Conservation (phyloP, 2,888 invertebrate species). For the Agriotes lineatus region DNA sequence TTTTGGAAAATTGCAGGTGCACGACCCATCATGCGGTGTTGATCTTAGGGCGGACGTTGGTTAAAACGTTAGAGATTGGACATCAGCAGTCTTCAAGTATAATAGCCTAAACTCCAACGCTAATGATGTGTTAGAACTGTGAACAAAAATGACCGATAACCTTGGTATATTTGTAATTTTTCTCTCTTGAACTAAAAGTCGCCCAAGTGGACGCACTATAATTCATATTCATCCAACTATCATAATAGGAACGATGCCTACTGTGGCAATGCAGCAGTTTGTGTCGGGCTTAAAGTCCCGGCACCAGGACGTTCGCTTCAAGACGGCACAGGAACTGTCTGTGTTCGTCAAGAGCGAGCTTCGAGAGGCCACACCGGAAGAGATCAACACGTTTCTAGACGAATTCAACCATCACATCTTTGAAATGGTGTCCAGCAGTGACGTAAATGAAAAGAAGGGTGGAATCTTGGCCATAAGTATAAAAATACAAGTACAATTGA, state of each 20-base stretch:
- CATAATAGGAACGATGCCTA: constrained; percentile 65
- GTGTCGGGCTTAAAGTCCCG: constrained; percentile 90
- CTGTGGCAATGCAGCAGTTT: constrained; percentile 80
- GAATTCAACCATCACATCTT: constrained; percentile 96
- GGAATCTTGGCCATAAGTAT: constrained; percentile 93
- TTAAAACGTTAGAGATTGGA: too few species aligned
- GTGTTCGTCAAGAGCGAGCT: constrained; percentile 92
- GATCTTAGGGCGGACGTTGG: too few species aligned
- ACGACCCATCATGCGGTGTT: too few species aligned
- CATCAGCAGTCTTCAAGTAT: too few species aligned
- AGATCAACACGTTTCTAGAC: constrained; percentile 91
- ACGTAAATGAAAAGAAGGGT: constrained; percentile 95
- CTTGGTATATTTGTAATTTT: constrained; percentile 6
- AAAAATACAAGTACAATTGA: too few species aligned
- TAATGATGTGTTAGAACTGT: background rate
- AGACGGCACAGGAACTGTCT: constrained; percentile 90
- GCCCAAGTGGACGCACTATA: background rate
- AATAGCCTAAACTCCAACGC: too few species aligned
- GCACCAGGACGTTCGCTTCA: constrained; percentile 85
- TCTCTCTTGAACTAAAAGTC: background rate
- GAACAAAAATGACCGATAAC: constrained; percentile 7
- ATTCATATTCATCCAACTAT: background rate
- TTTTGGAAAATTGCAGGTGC: too few species aligned
- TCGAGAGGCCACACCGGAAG: constrained; percentile 90
- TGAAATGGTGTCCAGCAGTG: constrained; percentile 94